Percentiles rank a stretch among this genome's conserved stretches.
Conservation (phyloP, 2,797 vertebrate genomes). For the Clarias platycephalus region DNA sequence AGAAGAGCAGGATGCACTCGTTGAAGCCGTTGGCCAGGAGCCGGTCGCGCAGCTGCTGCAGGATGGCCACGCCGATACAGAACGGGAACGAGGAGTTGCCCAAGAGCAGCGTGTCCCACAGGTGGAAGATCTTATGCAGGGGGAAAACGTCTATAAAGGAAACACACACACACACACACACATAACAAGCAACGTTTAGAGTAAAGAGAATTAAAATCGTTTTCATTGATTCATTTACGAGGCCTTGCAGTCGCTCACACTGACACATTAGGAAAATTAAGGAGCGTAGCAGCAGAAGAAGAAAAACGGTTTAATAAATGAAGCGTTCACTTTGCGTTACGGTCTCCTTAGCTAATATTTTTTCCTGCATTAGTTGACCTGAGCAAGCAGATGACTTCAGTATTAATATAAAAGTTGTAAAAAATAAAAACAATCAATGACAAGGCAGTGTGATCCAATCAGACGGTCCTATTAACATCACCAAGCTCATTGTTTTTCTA, state of each 20-base stretch:
- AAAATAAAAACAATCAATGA: background rate
- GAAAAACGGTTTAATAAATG: background rate
- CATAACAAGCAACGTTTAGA: background rate
- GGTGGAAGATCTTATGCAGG: constrained; percentile 98
- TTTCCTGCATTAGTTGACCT: background rate
- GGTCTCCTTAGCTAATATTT: background rate
- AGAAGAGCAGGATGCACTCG: constrained; percentile 98
- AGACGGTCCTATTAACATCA: background rate
- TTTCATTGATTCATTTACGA: background rate
- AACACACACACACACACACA: background rate
- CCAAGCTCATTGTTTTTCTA: background rate
- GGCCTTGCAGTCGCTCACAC: background rate
- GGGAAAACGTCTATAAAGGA: constrained; percentile 82
- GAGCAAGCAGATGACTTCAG: background rate
- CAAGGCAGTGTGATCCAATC: background rate
- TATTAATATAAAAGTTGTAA: background rate
- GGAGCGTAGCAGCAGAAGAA: background rate
- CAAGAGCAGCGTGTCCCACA: constrained; percentile 95
- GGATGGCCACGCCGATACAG: constrained; percentile 96
- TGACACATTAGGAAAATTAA: background rate
- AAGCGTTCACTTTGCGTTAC: background rate
- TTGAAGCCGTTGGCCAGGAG: constrained; percentile 97
- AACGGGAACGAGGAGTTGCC: constrained; percentile 97
- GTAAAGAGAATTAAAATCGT: background rate
- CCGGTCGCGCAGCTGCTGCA: constrained; percentile 93